These are phyloP conservation scores for Hypena proboscidalis DNA, from an alignment of 2,888 invertebrate genomes.

Conservation along the genomic window DNA sequence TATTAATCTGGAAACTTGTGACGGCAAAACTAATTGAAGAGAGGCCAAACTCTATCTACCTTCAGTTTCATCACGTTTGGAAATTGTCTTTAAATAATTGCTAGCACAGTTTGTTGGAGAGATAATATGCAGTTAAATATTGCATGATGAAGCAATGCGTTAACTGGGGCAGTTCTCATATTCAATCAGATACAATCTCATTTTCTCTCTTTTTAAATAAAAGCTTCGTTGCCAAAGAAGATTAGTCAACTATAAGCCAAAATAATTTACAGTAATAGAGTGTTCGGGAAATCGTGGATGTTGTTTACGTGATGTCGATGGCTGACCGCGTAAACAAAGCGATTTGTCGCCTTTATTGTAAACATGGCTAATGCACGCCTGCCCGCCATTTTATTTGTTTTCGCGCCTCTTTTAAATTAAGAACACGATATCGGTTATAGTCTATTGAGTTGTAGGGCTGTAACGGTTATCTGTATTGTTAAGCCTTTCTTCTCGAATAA, in stretches of 20 bases:
- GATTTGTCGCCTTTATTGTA: constrained; percentile 53
- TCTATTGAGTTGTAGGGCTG: constrained; percentile 13
- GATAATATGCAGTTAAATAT: no score
- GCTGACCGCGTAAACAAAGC: constrained; percentile 52
- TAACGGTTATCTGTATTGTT: constrained; percentile 28
- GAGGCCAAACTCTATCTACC: no score
- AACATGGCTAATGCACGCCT: constrained; percentile 48
- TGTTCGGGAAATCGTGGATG: constrained; percentile 21
- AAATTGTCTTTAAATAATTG: no score
- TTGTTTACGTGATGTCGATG: constrained; percentile 36
- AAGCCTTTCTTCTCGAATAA: constrained; percentile 13
- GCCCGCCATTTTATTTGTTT: constrained; percentile 42
- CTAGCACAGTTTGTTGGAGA: no score
- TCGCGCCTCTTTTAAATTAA: constrained; percentile 28
- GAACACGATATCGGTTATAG: constrained; percentile 30
- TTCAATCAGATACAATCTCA: no score
- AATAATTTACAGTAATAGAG: constrained; percentile 8
- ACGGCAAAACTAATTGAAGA: no score
- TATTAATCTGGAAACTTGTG: no score
- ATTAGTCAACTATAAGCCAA: not conserved
- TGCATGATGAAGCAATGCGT: no score
- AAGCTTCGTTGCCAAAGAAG: no score
- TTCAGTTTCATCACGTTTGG: no score
- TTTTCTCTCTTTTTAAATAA: no score
- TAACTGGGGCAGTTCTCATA: no score